Base-by-base conservation (phyloP, 2,888 invertebrate genomes). In the Drosophila maculinotata region DNA sequence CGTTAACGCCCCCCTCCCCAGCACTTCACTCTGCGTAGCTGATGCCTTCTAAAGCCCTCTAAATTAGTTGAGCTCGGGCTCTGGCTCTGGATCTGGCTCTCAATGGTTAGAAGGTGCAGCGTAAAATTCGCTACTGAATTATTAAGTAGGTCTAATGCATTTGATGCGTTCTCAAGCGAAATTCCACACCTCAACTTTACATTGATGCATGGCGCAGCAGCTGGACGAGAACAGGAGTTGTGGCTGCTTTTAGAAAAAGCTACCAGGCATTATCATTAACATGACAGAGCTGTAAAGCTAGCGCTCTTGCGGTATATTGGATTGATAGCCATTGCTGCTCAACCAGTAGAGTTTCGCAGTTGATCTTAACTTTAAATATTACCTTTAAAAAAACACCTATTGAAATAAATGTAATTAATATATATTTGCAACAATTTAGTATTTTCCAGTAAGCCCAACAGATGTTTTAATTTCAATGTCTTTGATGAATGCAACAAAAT, bases 61-160 rank as follows among this genome's bases (percentile, higher is more conserved):
- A 79, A 82, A 85, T 80, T 82, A 84, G 60, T 69, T 14, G 38
- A 45, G 49, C 63, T 51, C 12, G 8, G 2, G 44, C 35, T 44
- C 5, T 25, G 28, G 6, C 35, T 8, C 28, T 26, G 42, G 28
- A 25, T 38, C 8, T 9, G 14, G 20, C 44, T 10, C 28, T 25
- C 14, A 52, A 39, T 56, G 64, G 45, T 39, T 23, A 26, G 39
- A 45, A 56, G 66, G 41, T 74, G 67, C 56, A 67, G 64, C 66
- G 64, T 66, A 36, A 58, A 58, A 59, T 57, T 63, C 30, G 28
- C 64, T 57, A 33, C 52, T 83, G 79, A 80, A 83, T 83, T 87
- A 83, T 83, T 87, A 65, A 83, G 54, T 36, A 71, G 59, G 41
- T 65, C 79, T 83, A 83, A 83, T 83, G 83, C 87, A 87, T 79